Percentiles rank a stretch among this genome's conserved stretches.
These are phyloP conservation scores for Entomobrya multifasciata DNA, from an alignment of 2,888 invertebrate species.

Conservation along the genomic window DNA sequence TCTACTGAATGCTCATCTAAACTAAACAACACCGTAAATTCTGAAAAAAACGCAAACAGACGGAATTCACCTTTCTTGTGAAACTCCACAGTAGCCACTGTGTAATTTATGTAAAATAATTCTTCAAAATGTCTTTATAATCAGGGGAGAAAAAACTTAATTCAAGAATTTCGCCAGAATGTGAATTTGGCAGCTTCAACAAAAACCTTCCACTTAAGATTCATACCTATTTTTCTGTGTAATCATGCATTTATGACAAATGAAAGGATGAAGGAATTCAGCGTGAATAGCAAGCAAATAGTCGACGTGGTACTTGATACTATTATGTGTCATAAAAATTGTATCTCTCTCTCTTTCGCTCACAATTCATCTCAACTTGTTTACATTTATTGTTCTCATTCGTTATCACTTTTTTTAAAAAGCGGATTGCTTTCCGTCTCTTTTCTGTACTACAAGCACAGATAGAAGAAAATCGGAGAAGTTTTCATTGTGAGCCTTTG, in stretches of 20 bases:
- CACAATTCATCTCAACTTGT: slow-evolving; percentile 19
- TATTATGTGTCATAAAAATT: slow-evolving; percentile 42
- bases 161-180: slow-evolving; percentile 41
- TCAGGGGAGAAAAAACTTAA: neutral
- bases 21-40: neutral
- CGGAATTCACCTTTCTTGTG: neutral
- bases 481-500: slow-evolving; percentile 31
- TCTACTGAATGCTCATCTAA: neutral
- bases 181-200: slow-evolving; percentile 40
- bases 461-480: slow-evolving; percentile 13
- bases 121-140: slow-evolving; percentile 28
- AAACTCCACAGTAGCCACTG: slow-evolving; percentile 24
- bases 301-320: slow-evolving; percentile 36
- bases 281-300: slow-evolving; percentile 33
- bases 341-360: slow-evolving; percentile 2
- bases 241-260: slow-evolving; percentile 63
- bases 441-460: neutral
- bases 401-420: slow-evolving; percentile 50
- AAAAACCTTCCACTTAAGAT: slow-evolving; percentile 21
- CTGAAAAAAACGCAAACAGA: neutral
- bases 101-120: slow-evolving; percentile 8
- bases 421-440: slow-evolving; percentile 46
- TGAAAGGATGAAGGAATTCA: slow-evolving; percentile 50
- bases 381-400: slow-evolving; percentile 65
- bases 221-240: slow-evolving; percentile 33